Conservation (phyloP, 2,113 vertebrate genomes). For the Chloebia gouldiae region DNA sequence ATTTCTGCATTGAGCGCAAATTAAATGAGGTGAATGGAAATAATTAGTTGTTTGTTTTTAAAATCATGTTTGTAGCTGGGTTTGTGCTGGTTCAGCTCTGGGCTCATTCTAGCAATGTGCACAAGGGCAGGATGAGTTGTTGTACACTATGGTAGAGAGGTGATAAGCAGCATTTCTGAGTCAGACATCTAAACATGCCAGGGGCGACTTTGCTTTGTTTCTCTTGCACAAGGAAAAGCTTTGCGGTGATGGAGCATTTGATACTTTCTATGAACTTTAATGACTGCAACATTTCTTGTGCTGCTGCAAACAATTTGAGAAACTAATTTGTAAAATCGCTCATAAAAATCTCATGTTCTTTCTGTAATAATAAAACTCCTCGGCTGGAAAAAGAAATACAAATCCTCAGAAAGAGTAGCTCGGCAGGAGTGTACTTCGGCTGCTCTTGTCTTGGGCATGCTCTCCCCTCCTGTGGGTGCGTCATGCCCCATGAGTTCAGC, state of each 20-base stretch:
- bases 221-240: not conserved
- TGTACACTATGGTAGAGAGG: fast-evolving
- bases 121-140: not conserved
- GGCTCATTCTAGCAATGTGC: not conserved
- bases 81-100: not conserved
- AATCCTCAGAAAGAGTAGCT: constrained; percentile 5
- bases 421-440: not conserved
- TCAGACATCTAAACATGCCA: not conserved
- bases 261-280: constrained; percentile 32
- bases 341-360: constrained; percentile 34
- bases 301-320: constrained; percentile 39
- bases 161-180: not conserved
- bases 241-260: not conserved
- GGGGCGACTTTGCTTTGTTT: not conserved
- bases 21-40: constrained; percentile 46
- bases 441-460: not conserved
- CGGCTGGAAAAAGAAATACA: not conserved
- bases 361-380: constrained; percentile 1
- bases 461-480: not conserved
- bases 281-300: not conserved
- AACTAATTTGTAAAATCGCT: constrained; percentile 50
- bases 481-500: not conserved
- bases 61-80: constrained; percentile 12
- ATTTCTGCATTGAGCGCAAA: not conserved
- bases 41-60: constrained; percentile 42